Conservation (phyloP, 2,888 invertebrate species). For the Mantis religiosa region DNA sequence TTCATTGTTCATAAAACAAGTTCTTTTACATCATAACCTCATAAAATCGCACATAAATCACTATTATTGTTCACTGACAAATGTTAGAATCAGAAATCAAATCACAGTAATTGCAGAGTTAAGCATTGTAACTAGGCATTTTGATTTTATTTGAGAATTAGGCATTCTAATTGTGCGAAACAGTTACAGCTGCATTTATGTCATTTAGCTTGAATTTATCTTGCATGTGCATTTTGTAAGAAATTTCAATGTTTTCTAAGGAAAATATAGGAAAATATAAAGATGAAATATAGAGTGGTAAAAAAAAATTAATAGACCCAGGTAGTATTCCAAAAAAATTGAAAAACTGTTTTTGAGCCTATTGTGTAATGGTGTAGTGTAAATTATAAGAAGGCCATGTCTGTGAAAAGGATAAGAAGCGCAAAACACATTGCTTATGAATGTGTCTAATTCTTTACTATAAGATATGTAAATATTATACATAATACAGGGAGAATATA, state of each 20-base stretch:
- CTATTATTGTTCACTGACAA: no score
- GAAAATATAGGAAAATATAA: background rate
- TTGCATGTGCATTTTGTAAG: background rate
- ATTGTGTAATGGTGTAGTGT: background rate
- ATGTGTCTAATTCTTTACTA: slow-evolving; percentile 9
- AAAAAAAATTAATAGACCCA: background rate
- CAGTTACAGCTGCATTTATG: background rate
- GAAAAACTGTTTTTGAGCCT: background rate
- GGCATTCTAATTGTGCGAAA: background rate
- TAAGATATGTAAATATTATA: slow-evolving; percentile 23
- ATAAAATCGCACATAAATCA: no score
- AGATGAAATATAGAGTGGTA: background rate
- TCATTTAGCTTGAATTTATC: background rate
- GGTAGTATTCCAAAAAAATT: background rate
- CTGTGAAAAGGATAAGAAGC: background rate
- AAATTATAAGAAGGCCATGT: background rate
- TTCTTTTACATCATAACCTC: no score
- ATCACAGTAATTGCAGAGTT: background rate
- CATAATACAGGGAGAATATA: slow-evolving; percentile 23
- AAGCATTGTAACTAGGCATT: background rate
- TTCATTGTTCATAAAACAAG: no score
- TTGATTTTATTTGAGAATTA: background rate
- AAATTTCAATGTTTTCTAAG: background rate
- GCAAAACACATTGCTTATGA: slow-evolving; percentile 18
- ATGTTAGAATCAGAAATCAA: no score